These are phyloP conservation scores for Drosophila prostipennis DNA, from an alignment of 2,888 invertebrate genomes.

Conservation along the genomic window DNA sequence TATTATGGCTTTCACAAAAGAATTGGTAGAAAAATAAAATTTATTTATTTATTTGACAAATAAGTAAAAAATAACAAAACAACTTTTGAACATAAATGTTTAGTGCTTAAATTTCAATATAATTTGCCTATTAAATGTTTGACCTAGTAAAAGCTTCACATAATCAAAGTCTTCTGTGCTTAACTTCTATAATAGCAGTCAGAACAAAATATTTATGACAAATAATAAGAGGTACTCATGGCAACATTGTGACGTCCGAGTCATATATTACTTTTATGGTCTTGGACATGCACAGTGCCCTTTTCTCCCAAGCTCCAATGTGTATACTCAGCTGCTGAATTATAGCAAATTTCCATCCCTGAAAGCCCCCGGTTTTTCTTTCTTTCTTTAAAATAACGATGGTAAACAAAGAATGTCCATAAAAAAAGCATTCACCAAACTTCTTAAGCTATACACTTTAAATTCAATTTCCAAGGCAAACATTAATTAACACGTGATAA, in stretches of 20 bases:
- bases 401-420: neutral
- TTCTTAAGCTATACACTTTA: conserved; percentile 1
- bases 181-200: neutral
- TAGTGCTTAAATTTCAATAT: neutral
- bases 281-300: conserved; percentile 66
- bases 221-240: conserved; percentile 61
- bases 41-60: no score
- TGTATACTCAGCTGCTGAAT: conserved; percentile 76
- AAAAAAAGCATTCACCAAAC: neutral
- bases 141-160: neutral
- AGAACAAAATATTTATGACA: conserved; percentile 58
- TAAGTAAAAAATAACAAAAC: no score
- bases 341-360: conserved; percentile 62
- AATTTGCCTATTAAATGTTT: no score
- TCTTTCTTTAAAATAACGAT: conserved; percentile 5
- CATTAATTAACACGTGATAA: conserved; percentile 78
- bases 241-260: conserved; percentile 48
- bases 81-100: neutral
- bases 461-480: conserved; percentile 71
- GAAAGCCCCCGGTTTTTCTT: neutral
- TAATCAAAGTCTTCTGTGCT: neutral
- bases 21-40: no score
- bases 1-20: no score
- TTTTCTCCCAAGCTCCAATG: conserved; percentile 39
- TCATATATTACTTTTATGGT: conserved; percentile 71